Base-by-base conservation (phyloP, 2,888 invertebrate genomes). In the Teleogryllus oceanicus region DNA sequence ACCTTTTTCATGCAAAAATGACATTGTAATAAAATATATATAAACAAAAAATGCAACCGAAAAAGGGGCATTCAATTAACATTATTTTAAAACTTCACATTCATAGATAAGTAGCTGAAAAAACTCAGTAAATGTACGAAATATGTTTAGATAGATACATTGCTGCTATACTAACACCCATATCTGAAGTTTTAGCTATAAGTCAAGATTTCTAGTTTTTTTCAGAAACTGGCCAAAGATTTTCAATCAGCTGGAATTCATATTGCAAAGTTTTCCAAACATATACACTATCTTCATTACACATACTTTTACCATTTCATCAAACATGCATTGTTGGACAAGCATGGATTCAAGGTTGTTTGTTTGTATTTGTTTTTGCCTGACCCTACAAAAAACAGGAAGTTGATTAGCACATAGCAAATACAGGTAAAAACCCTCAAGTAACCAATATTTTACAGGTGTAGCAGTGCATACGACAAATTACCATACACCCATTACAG, bases 251-350 rank as follows among this genome's bases (percentile, higher is more conserved):
- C 62, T 62, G 62, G 62, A 62, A 62, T 62, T 62, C 62, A 62
- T 16, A 62, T 62, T 18, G 62, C 62, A 16, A 37, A 16, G 11
- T 74, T 78, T 80, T 81, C 79, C 80, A 79, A 81, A 81, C 74
- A 51, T 79, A 76, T 81, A 81, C 79, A 81, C 76, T 79, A 75
- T 24, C 62, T 81, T 62, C 62, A 78, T 78, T 75, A 76, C 50
- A 75, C 80, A 78, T 74, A 75, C 80, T 76, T 78, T 62, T 81
- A 76, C 79, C 79, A 81, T 81, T 82, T 82, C 37, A 37, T 37
- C 81, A 82, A 82, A 82, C 82, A 82, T 82, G 82, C 82, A 82
- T 82, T 82, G 82, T 81, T 82, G 81, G 82, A 82, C 82, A 82
- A 82, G 82, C 82, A 82, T 82, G 82, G 81, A 81, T 80, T 82